Evolutionary conservation across 2,888 invertebrate genomes (phyloP), one percentile per base, ranked within the genome.

Genomic region (Tyria jacobaeae): DNA sequence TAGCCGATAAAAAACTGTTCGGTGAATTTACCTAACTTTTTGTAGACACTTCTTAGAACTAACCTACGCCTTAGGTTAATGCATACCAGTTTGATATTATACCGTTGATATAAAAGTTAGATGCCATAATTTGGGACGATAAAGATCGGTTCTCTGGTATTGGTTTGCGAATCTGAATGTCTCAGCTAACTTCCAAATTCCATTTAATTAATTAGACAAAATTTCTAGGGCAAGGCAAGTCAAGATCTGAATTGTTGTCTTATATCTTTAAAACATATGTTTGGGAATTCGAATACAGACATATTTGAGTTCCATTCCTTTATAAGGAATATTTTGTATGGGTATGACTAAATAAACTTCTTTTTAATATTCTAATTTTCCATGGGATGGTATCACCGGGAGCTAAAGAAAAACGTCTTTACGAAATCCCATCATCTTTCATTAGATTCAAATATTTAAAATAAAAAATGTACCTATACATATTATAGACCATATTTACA

Each of bases 1-100:
- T 91, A 88, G 87, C 73, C 67, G 47, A 63, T 82, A 83, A 88
- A 92, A 91, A 92, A 89, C 82, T 88, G 90, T 89, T 90, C 90
- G 89, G 92, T 93, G 92, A 94, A 88, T 89, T 93, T 93, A 89
- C 89, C 91, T 90, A 90, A 90, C 85, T 92, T 92, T 93, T 93
- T 92, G 92, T 80, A 76, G 78, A 72, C 81, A 70, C 74, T 93
- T 93, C 93, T 90, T 54, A 87, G 93, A 93, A 93, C 67, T 68
- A 79, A 70, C 54, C 53, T 66, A 84, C 73, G 75, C 76, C 81
- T 85, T 88, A 81, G 86, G 85, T 89, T 87, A 83, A 73, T 86
- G 82, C 89, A 89, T 89, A 87, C 88, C 85, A 74, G 80, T 67
- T 79, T 83, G 72, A 81, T 81, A 87, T 89, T 87, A 86, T 86